Conservation (phyloP, 37 sponge, comb jelly and placozoan genomes). For the Halisarca cf. caerulea region DNA sequence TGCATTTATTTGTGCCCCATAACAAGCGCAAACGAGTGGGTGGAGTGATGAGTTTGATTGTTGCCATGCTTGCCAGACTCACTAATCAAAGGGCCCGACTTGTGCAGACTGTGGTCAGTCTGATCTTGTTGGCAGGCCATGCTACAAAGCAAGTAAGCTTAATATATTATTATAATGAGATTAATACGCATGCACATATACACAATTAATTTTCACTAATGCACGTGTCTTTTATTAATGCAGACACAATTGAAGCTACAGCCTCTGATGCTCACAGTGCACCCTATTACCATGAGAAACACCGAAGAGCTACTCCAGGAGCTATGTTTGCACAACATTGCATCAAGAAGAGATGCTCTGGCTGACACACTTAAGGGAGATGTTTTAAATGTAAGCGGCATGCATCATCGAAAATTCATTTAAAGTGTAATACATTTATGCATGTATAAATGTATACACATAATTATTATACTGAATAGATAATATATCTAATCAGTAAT, state of each 20-base stretch:
- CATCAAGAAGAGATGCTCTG: not conserved
- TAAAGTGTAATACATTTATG: too few relatives aligned
- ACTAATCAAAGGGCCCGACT: not conserved
- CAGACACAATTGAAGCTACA: constrained; percentile 4
- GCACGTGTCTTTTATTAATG: not conserved
- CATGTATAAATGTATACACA: not conserved
- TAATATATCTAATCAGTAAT: not conserved
- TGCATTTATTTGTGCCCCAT: too few relatives aligned
- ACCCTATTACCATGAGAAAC: not conserved
- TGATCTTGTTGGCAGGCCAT: not conserved
- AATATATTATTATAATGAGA: not conserved
- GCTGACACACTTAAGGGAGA: constrained; percentile 7
- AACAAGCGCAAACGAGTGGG: too few relatives aligned
- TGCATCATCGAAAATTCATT: not conserved
- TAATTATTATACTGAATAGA: not conserved
- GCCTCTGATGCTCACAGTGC: constrained; percentile 19
- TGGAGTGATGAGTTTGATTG: too few relatives aligned
- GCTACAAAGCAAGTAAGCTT: not conserved
- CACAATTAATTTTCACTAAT: not conserved
- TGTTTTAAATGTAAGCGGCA: not conserved
- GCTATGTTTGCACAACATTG: not conserved
- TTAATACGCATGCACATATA: not conserved
- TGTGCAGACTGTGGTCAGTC: not conserved
- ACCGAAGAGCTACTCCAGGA: not conserved
- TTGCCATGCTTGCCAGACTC: not conserved